Base-by-base conservation (phyloP, 2,113 vertebrate species). In the Alosa alosa region DNA sequence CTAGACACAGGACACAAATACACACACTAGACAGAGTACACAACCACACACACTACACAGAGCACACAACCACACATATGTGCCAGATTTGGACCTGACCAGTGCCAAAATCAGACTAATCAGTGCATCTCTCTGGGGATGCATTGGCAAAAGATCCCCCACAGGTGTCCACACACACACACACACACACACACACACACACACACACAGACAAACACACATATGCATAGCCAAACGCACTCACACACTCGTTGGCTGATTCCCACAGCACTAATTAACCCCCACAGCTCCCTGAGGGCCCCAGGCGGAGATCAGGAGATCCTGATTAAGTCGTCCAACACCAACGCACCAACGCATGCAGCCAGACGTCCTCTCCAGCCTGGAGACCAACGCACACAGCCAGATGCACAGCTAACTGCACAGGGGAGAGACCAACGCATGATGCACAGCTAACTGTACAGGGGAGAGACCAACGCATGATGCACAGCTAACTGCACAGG, bases 101-200 rank as follows among this genome's bases (percentile, higher is more conserved):
- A 44, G 41, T 44, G 41, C 41, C 41, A 44, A 4, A 44, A 44
- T 44, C 41, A 44, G 41, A 44, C 41, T 7, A 47, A 47, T 47
- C 46, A 7, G 7, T 47, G 46, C 46, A 47, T 47, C 46, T 47
- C 46, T 47, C 46, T 47, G 46, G 46, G 46, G 46, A 47, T 47
- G 46, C 46, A 47, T 47, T 9, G 46, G 50, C 11, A 52, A 13
- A 52, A 11, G 15, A 52, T 52, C 50, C 15, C 11, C 18, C 20
- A 5, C 57, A 60, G 57, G 22, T 22, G 18, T 49, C 81, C 83
- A 60, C 52, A 87, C 84, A 84, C 84, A 85, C 36, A 85, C 25
- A 36, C 47, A 81, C 17, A 84, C 82, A 57, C 55, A 44, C 64
- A 82, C 49, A 85, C 84, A 72, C 13, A 64, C 45, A 31, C 57